Conservation (phyloP, 2,797 vertebrate species). For the Chrysocyon brachyurus region DNA sequence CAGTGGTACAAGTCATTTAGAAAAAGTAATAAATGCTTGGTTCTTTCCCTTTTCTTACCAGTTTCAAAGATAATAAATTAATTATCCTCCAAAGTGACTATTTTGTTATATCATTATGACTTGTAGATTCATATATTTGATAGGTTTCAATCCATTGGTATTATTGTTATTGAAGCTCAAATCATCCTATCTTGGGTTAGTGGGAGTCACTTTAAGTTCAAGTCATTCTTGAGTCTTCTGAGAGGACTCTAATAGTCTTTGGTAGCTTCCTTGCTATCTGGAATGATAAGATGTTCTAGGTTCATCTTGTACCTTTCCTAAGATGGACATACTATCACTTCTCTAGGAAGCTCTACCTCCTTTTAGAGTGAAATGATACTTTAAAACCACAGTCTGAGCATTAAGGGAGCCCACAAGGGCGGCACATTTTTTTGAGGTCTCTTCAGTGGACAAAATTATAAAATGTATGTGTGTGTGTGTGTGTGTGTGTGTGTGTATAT, state of each 20-base stretch:
- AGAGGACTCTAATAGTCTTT: background rate
- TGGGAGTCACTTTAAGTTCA: background rate
- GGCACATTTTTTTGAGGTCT: background rate
- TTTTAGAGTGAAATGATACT: conserved; percentile 31
- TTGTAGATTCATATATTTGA: background rate
- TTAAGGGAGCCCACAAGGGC: background rate
- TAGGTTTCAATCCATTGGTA: conserved; percentile 1
- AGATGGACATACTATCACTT: background rate
- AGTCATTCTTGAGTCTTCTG: background rate
- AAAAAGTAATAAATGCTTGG: background rate
- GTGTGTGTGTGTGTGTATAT: background rate
- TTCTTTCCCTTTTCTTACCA: background rate
- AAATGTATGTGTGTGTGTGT: background rate
- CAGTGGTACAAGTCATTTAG: background rate
- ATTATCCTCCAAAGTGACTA: background rate
- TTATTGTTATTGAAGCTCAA: background rate
- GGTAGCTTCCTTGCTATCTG: too few relatives aligned
- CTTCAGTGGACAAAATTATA: background rate
- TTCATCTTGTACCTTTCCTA: background rate
- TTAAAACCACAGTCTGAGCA: background rate
- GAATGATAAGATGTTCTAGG: background rate
- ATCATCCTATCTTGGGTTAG: background rate
- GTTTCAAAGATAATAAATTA: conserved; percentile 50
- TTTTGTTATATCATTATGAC: conserved; percentile 30
- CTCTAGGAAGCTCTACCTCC: conserved; percentile 2